phyloP scores from a whole-genome alignment of 2,113 vertebrate species.

The Columba livia region DNA sequence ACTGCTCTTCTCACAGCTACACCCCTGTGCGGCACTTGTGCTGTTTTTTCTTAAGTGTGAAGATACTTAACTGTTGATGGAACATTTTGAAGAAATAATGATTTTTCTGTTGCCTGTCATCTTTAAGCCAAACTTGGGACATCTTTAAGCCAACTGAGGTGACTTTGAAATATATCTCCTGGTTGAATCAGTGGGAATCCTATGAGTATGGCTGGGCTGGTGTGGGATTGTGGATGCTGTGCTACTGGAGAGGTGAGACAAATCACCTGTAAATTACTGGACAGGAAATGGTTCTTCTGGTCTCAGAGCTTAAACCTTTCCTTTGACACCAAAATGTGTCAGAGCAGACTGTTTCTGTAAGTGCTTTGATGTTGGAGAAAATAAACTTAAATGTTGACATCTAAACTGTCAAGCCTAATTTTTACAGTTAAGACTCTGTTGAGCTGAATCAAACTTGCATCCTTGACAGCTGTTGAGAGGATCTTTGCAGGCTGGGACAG shows the following conservation, averaged over 20 bases:
- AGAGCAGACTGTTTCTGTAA: neutral
- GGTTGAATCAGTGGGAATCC: neutral
- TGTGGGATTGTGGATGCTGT: neutral
- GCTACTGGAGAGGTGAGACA: neutral
- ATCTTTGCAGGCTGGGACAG: neutral
- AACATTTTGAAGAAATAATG: neutral
- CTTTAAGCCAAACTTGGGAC: neutral
- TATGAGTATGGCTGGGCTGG: neutral
- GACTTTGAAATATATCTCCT: neutral
- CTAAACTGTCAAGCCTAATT: neutral
- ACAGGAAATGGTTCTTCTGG: neutral
- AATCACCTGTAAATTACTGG: neutral
- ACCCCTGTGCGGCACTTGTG: neutral
- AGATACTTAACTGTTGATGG: neutral
- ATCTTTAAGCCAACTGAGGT: neutral
- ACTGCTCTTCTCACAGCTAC: neutral
- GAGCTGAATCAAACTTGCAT: neutral
- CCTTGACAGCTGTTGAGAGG: neutral
- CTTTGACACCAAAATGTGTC: neutral
- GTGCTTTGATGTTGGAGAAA: neutral
- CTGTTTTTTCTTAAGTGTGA: neutral
- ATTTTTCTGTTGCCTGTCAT: neutral
- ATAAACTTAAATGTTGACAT: neutral
- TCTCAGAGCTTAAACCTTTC: neutral
- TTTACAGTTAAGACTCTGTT: neutral